Base-by-base conservation (phyloP, 2,113 vertebrate species). In the Colinus virginianus region DNA sequence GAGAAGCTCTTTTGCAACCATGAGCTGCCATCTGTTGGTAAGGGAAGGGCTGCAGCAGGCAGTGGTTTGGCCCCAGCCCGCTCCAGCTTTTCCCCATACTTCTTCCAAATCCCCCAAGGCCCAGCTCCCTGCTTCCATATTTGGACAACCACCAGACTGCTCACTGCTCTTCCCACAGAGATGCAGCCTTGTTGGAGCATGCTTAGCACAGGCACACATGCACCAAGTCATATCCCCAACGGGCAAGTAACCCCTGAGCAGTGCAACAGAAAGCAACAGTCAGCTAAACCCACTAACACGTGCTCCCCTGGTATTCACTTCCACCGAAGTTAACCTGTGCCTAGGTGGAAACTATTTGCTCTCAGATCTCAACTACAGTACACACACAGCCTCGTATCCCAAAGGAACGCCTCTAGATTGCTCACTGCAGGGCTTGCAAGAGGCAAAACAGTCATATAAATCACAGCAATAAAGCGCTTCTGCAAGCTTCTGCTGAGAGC, bases 21-120 rank as follows among this genome's bases (percentile, higher is more conserved):
- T 1, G 1, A 96, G 86, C 95, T 96, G 95, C 94, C 90, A 93
- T 28, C 88, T 95, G 61, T 85, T 34, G 88, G 84, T 30, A 58
- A 30, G 18, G 22, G 59, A 63, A 34, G 25, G 51, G 46, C 11
- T 40, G 20, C 6, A 0, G 36, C 26, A 1, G 2, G 11, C 0
- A 1, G 11, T 4, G 2, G 43, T 63, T 66, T 30, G 13, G 45
- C 28, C 64, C 83, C 9, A 1, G 20, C 1, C 0, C 8, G 7
- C 64, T 38, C 25, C 6, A 34, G 18, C 70, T 63, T 36, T 43
- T 75, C 26, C 43, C 51, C 1, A 0, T 38, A 17, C 43, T 46
- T 3, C 51, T 62, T 53, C 64, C 71, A 84, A 72, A 67, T 4
- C 59, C 49, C 26, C 10, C 74, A 70, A 38, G 32, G 11, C 61